Base-by-base conservation (phyloP, 2,113 vertebrate genomes). In the Psettodes erumei region DNA sequence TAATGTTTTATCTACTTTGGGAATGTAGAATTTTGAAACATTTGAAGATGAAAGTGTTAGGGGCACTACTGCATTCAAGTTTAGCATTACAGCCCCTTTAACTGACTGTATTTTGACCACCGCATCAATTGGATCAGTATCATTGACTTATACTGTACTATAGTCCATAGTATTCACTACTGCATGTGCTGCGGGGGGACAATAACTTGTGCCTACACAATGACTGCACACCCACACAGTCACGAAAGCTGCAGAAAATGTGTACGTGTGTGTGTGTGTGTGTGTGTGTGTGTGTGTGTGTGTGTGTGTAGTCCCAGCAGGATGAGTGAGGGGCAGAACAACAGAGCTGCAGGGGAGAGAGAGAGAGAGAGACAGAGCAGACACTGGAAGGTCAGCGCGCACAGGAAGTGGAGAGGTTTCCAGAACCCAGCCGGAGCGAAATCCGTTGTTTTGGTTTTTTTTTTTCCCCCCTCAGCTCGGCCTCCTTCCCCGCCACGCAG, bases 331-430 rank as follows among this genome's bases (percentile, higher is more conserved):
- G 67, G 70, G 63, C 32, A 53, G 62, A 73, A 82, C 66, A 88
- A 75, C 74, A 65, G 42, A 66, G 67, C 78, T 75, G 42, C 55
- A 66, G 66, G 69, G 75, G 47, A 5, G 25, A 21, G 30, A 33
- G 5, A 21, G 19, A 32, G 25, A 59, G 28, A 62, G 18, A 43
- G 19, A 51, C 30, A 23, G 38, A 63, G 56, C 76, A 80, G 78
- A 78, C 73, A 74, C 23, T 55, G 65, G 64, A 83, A 76, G 87
- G 77, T 81, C 86, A 68, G 58, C 55, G 56, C 25, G 3, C 54
- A 88, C 86, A 86, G 87, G 89, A 89, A 85, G 87, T 68, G 12
- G 58, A 81, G 78, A 70, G 38, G 68, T 81, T 87, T 85, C 61
- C 77, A 75, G 62, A 89, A 50, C 28, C 62, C 68, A 9, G 70